Evolutionary conservation across 2,113 vertebrate genomes (phyloP).

Genomic region (Martes martes): DNA sequence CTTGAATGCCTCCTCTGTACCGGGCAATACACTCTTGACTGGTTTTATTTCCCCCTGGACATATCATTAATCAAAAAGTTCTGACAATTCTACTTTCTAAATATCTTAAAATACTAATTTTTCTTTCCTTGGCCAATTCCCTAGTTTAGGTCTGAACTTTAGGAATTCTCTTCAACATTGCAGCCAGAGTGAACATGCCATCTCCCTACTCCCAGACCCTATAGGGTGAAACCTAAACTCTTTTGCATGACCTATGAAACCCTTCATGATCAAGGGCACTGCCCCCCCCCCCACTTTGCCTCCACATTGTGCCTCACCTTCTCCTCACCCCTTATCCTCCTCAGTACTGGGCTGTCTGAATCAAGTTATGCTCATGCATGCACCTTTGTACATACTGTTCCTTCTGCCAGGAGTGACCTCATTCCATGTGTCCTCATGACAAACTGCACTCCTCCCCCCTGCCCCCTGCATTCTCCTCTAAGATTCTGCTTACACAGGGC

Average conservation of each 20-base stretch:
- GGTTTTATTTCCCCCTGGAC: not conserved
- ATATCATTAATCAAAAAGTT: not conserved
- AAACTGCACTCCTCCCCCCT: too few relatives aligned
- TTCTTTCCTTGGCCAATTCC: not conserved
- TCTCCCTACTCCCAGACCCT: not conserved
- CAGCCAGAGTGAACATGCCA: not conserved
- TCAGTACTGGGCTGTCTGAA: not conserved
- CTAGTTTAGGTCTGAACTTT: not conserved
- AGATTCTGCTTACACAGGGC: not conserved
- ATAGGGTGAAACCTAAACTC: not conserved
- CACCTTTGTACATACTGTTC: fast-evolving
- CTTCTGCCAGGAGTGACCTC: not conserved
- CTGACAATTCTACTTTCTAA: not conserved
- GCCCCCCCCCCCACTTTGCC: not conserved
- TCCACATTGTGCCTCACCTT: fast-evolving
- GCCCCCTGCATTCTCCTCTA: not conserved
- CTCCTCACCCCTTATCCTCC: too few relatives aligned
- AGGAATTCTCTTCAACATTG: not conserved
- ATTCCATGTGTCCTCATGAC: not conserved
- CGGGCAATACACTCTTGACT: not conserved
- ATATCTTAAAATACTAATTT: not conserved
- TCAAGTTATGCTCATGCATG: fast-evolving
- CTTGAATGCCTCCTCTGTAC: not conserved
- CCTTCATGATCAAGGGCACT: not conserved
- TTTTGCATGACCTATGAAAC: not conserved